Conservation (phyloP, 2,888 invertebrate genomes). For the Tipula unca region DNA sequence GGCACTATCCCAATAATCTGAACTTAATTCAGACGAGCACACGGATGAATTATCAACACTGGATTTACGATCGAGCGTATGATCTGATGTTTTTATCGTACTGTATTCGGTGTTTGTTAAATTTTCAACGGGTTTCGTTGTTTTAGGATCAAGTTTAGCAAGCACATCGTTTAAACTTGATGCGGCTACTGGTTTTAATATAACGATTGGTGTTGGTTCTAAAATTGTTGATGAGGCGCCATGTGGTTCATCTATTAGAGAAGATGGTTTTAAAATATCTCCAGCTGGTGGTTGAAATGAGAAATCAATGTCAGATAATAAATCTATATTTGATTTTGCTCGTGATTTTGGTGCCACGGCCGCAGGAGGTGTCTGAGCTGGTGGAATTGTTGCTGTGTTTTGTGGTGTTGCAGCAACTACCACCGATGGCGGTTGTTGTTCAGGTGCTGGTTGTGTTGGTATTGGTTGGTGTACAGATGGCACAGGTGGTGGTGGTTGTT, state of each 20-base stretch:
- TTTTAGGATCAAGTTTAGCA: neutral
- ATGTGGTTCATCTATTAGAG: neutral
- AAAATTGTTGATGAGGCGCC: neutral
- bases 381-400: neutral
- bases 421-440: neutral
- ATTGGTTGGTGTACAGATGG: neutral
- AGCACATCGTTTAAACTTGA: neutral
- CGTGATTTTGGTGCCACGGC: slow-evolving; percentile 21
- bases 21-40: slow-evolving; percentile 37
- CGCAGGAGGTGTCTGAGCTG: neutral
- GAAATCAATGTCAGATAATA: slow-evolving; percentile 69
- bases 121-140: neutral
- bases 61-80: slow-evolving; percentile 30
- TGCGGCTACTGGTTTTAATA: neutral
- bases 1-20: slow-evolving; percentile 38
- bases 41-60: slow-evolving; percentile 39
- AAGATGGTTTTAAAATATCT: slow-evolving; percentile 19
- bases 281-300: slow-evolving; percentile 40
- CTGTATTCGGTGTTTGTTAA: neutral
- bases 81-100: neutral
- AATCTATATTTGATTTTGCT: slow-evolving; percentile 51
- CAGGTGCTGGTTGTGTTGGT: slow-evolving; percentile 2
- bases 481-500: neutral
- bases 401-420: neutral
- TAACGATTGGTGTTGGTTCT: slow-evolving; percentile 8